Evolutionary conservation across 2,888 invertebrate species (phyloP), one percentile per base, ranked within the genome.

Genomic region (Melieria picta): DNA sequence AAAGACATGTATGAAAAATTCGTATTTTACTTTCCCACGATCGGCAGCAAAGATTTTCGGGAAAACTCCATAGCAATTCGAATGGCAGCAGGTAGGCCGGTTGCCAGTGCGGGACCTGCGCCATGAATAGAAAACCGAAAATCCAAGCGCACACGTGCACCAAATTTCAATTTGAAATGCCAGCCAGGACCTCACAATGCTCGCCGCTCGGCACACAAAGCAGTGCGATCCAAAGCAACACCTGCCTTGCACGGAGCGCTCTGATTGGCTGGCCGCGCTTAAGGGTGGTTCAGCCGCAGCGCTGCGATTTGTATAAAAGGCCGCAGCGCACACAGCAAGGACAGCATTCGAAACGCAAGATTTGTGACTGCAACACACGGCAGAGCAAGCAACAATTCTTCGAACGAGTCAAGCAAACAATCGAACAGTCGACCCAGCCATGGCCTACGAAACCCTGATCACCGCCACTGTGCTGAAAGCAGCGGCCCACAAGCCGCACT

Each of bases 1-100:
- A 30, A 30, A 30, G 30, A 55, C 56, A 69, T 69, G 61, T 69
- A 69, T 56, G 69, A 69, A 69, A 69, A 61, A 52, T 46, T 13
- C 6, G n/a, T 78, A 76, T 79, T 78, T 78, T 78, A 80, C 79
- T 81, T 81, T 81, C 80, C 80, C 80, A 81, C 80, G 80, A 78
- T 72, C 74, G 43, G 62, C 63, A 48, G 69, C 42, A 63, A 69
- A 57, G 43, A 69, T 45, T 30, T 57, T 45, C 52, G 58, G 30
- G n/a, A 47, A 72, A 48, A 68, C 58, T 45, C 70, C 48, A n/a
- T 56, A 7, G 45, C 60, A 5, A 0, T 56, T 43, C 60, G 61
- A 61, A 61, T 67, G 61, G 56, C 4, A 30, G 58, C 42, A 30
- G 9, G 43, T 13, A 57, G 57, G 11, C 0, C 6, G 7, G 30